phyloP scores from a whole-genome alignment of 2,888 invertebrate genomes.

The Ormyrus pomaceus region DNA sequence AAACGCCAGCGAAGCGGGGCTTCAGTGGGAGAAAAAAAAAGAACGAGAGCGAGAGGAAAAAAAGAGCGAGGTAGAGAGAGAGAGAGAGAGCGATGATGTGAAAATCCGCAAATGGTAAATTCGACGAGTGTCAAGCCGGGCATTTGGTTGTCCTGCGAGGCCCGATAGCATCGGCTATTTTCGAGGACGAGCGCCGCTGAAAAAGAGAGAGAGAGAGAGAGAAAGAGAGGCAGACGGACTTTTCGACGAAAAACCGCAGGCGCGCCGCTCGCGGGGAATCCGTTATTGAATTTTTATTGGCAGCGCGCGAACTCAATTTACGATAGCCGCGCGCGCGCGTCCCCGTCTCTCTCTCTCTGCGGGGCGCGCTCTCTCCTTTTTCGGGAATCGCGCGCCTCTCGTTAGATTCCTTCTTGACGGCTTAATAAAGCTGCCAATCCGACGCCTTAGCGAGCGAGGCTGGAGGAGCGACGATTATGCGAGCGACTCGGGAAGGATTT shows the following conservation, averaged over 20 bases:
- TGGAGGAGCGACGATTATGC: neutral
- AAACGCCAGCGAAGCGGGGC: neutral
- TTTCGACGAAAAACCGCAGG: conserved; percentile 66
- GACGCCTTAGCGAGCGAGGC: neutral
- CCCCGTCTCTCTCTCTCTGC: neutral
- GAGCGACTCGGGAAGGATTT: neutral
- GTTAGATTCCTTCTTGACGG: conserved; percentile 32
- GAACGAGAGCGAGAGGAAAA: conserved; percentile 4
- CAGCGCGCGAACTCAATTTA: conserved; percentile 66
- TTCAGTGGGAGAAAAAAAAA: neutral
- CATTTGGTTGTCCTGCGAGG: conserved; percentile 60
- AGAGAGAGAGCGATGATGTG: conserved; percentile 48
- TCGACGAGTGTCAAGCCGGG: conserved; percentile 61
- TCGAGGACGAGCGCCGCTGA: conserved; percentile 58
- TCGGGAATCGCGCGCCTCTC: conserved; percentile 38
- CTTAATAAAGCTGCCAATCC: conserved; percentile 45
- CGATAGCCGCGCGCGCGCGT: conserved; percentile 58
- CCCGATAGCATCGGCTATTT: conserved; percentile 69
- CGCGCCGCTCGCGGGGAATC: conserved; percentile 58
- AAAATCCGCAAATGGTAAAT: conserved; percentile 54
- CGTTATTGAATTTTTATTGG: conserved; percentile 73
- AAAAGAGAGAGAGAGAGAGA: too few species aligned
- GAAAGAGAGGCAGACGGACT: conserved; percentile 47
- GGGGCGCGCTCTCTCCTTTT: neutral
- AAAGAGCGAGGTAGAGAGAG: neutral